Conservation (phyloP, 2,888 invertebrate genomes). For the Galerucella calmariensis region DNA sequence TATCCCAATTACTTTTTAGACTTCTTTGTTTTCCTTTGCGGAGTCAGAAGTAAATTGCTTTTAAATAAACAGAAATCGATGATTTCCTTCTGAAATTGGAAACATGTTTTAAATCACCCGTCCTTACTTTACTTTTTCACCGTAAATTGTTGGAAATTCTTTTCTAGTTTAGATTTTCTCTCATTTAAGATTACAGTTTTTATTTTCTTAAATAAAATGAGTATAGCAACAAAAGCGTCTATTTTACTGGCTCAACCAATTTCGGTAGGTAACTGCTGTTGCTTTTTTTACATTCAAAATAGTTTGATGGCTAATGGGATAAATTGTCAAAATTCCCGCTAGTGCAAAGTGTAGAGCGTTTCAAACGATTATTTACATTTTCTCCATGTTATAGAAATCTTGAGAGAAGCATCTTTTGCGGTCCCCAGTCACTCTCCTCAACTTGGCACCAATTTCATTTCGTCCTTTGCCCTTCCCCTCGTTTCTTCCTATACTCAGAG, state of each 20-base stretch:
- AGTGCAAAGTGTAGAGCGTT: slow-evolving; percentile 3
- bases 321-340: slow-evolving; percentile 9
- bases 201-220: background rate
- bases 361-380: slow-evolving; percentile 19
- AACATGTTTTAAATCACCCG: slow-evolving; percentile 12
- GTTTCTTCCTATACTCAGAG: slow-evolving; percentile 39
- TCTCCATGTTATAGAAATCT: slow-evolving; percentile 40
- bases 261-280: background rate
- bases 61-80: slow-evolving; percentile 23
- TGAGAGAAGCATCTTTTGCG: slow-evolving; percentile 56
- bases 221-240: too few relatives aligned
- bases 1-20: slow-evolving; percentile 30
- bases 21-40: slow-evolving; percentile 29
- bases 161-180: background rate
- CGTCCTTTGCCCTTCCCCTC: slow-evolving; percentile 43
- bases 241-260: too few relatives aligned
- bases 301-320: background rate
- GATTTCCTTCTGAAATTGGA: slow-evolving; percentile 3
- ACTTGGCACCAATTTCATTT: slow-evolving; percentile 58
- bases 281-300: background rate
- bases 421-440: slow-evolving; percentile 55
- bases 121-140: background rate
- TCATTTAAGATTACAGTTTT: background rate
- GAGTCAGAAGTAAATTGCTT: slow-evolving; percentile 12
- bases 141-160: background rate